Evolutionary conservation across 1,140 invertebrate genomes (phyloP).

Genomic region (Berghia stephanieae): DNA sequence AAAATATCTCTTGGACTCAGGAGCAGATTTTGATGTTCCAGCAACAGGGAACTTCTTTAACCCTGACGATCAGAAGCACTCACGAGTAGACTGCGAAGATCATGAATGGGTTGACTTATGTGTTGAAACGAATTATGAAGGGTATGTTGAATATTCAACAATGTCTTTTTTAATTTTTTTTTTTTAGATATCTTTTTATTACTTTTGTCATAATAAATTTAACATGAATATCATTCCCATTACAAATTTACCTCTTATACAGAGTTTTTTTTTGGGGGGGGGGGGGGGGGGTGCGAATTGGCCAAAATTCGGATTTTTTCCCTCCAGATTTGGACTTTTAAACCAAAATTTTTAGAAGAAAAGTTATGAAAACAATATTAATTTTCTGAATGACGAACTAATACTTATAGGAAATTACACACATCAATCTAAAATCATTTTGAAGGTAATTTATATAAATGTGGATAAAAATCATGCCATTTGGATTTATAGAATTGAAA

Average conservation of each 20-base stretch:
- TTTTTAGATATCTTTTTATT: background rate
- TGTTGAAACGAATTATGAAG: constrained; percentile 90
- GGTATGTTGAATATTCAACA: constrained; percentile 64
- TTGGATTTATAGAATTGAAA: too few species aligned
- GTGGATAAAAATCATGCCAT: too few species aligned
- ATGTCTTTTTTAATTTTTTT: background rate
- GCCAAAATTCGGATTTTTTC: too few species aligned
- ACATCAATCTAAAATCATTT: too few species aligned
- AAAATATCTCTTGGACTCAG: constrained; percentile 91
- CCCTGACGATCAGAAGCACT: constrained; percentile 95
- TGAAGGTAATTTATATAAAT: too few species aligned
- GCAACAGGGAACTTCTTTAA: constrained; percentile 96
- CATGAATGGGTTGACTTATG: constrained; percentile 92
- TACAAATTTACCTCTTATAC: background rate
- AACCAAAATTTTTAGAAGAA: too few species aligned
- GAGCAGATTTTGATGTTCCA: constrained; percentile 83
- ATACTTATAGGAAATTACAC: too few species aligned
- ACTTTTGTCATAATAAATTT: too few species aligned
- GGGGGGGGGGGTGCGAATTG: background rate
- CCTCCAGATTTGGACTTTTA: too few species aligned
- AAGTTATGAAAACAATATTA: too few species aligned
- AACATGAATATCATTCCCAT: background rate
- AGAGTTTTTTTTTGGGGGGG: background rate
- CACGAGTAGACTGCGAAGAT: constrained; percentile 84
- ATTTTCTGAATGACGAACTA: too few species aligned